Evolutionary conservation across 1,140 invertebrate genomes (phyloP), one percentile per base, ranked within the genome.

Genomic region (Hycleus phaleratus): DNA sequence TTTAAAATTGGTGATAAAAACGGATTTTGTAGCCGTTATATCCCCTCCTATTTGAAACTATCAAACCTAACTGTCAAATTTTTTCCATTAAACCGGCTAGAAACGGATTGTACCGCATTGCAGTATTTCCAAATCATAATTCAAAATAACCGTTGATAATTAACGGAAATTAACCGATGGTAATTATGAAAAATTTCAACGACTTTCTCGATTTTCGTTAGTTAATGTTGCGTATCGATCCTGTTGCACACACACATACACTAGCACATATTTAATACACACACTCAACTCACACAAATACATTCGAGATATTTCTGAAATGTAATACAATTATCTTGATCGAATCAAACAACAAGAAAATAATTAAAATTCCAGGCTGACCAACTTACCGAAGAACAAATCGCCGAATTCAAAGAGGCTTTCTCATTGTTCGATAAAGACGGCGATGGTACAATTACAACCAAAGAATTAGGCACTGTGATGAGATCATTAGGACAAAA

Each of bases 371-470:
- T 66, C 26, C 77, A 95, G 93, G 93, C 93, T 76, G 93, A 97
- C 82, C 93, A 97, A 84, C 83, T 97, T 72, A 96, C 93, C 77
- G 93, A 96, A 78, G 93, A 97, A 84, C 93, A 97, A 80, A 97
- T 96, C 75, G 93, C 93, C 71, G 95, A 98, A 80, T 98, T 98
- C 84, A 98, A 98, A 83, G 95, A 98, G 80, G 96, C 96, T 61
- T 98, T 98, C 77, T 97, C 94, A 78, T 84, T 98, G 70, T 98
- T 98, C 80, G 96, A 98, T 79, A 98, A 98, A 80, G 95, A 99
- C 77, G 96, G 96, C 59, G 96, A 99, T 82, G 97, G 97, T 75
- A 98, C 96, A 71, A 99, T 99, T 79, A 98, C 96, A 67, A 98
- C 96, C 74, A 98, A 98, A 83, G 96, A 98, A 83, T 84, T 99